Evolutionary conservation across 2,888 invertebrate genomes (phyloP), one percentile per base, ranked within the genome.

Genomic region (Pyralis farinalis): DNA sequence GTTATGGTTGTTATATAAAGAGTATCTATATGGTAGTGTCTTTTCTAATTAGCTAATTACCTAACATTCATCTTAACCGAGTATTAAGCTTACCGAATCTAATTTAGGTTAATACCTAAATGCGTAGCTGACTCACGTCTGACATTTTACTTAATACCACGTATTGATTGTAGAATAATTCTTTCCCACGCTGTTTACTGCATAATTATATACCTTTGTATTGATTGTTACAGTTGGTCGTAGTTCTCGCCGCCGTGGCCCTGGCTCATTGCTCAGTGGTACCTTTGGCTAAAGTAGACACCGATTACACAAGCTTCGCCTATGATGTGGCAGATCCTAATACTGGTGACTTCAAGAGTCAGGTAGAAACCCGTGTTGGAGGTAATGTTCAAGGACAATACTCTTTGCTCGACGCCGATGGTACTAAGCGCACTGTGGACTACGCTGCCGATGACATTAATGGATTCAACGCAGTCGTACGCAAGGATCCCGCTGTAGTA

Each of bases 271-370:
- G 75, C 53, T 73, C 79, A 43, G 81, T 74, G 57, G 68, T 80
- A 61, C 78, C 71, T 47, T 53, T 68, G 41, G 70, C 58, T 52
- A 63, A 47, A 68, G 69, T 58, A 72, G 77, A 73, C 73, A 51
- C 59, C 39, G 78, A 83, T 60, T 70, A 69, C 54, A 59, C 73
- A 43, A 86, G 86, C 66, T 91, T 87, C 73, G 64, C 85, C 0
- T 91, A 91, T 63, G 82, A 87, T 44, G 88, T 91, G 21, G 86
- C 90, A 27, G 91, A 91, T 61, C 80, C 86, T 53, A 71, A 76
- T 65, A 91, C 91, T 48, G 91, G 91, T n/a, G 91, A 91, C 75
- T 83, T 61, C 72, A 91, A 91, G 71, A 88, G 82, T 65, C 91
- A 91, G 59, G 71, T 72, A 20, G 91, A 91, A 70, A 76, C 78